Evolutionary conservation across 2,113 vertebrate species (phyloP).

Genomic region (cattle (Bos taurus)): ARS-UCD2.0 NC_037342.1:28976501-28977000

Average conservation of each 20-base stretch:
- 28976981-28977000: neutral
- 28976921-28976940: too few species aligned
- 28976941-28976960: neutral
- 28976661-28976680: neutral
- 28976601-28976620: neutral
- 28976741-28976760: neutral
- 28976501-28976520: neutral
- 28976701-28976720: neutral
- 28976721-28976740: neutral
- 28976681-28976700: neutral
- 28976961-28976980: neutral
- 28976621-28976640: neutral
- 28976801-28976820: neutral
- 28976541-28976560: neutral
- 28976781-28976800: neutral
- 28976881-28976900: neutral
- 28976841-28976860: neutral
- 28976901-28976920: neutral
- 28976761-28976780: neutral
- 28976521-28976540: neutral
- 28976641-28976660: neutral
- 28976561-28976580: neutral
- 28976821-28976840: neutral
- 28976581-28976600: neutral
- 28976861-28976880: neutral